Conservation (phyloP, 2,797 vertebrate species). For the Ceryle rudis region DNA sequence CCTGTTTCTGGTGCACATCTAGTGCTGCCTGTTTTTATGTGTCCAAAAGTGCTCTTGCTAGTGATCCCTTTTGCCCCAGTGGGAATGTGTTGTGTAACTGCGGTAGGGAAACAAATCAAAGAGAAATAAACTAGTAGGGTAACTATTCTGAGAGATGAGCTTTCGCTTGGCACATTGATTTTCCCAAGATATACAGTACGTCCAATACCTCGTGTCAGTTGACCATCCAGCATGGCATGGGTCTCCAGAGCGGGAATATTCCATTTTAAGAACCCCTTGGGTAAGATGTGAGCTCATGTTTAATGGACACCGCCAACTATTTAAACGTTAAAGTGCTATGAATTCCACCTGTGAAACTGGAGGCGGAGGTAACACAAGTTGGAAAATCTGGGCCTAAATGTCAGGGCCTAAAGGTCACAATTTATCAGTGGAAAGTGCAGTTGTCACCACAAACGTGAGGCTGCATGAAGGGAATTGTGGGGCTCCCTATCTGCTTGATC, state of each 20-base stretch:
- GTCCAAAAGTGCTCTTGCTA: neutral
- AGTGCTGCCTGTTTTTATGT: neutral
- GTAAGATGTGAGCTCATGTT: neutral
- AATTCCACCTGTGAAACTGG: conserved; percentile 65
- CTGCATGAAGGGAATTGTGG: neutral
- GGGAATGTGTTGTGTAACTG: conserved; percentile 46
- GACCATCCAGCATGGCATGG: neutral
- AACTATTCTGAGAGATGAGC: conserved; percentile 54
- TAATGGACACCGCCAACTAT: conserved; percentile 6
- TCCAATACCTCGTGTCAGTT: conserved; percentile 3
- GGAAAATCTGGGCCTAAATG: conserved; percentile 50
- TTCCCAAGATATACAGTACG: neutral
- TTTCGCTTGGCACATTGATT: neutral
- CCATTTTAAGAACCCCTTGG: conserved; percentile 39
- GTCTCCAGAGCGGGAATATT: neutral
- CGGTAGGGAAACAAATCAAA: conserved; percentile 21
- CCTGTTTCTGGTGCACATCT: neutral
- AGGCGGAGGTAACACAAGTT: conserved; percentile 54
- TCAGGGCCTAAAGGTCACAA: conserved; percentile 56
- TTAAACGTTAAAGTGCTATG: conserved; percentile 8
- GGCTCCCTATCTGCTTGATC: neutral
- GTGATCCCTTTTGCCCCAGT: neutral
- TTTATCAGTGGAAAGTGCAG: conserved; percentile 16
- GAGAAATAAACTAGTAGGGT: conserved; percentile 20
- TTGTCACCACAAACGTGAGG: conserved; percentile 22